A percentile compares a stretch with the other conserved stretches of the same genome.
These are phyloP conservation scores for Bhutanitis thaidina DNA, from an alignment of 2,888 invertebrate species.

Conservation along the genomic window DNA sequence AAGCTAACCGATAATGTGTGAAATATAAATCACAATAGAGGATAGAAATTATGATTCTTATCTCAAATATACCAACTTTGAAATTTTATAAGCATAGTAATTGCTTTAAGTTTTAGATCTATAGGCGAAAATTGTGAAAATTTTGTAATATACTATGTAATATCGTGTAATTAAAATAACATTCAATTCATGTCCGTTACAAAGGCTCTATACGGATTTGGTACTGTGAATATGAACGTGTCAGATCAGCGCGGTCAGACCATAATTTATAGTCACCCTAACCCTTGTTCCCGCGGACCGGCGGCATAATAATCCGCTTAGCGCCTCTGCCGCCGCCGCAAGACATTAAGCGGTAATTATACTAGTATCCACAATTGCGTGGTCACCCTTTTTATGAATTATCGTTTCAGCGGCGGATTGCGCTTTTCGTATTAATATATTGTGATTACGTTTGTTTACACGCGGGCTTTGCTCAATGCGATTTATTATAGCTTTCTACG, in stretches of 20 bases:
- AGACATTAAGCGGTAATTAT: slow-evolving; percentile 53
- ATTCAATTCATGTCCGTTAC: not conserved
- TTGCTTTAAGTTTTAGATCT: too few relatives aligned
- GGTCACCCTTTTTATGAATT: slow-evolving; percentile 38
- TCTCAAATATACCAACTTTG: too few relatives aligned
- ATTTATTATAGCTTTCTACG: slow-evolving; percentile 2
- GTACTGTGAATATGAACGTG: slow-evolving; percentile 5
- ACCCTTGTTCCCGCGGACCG: slow-evolving; percentile 31
- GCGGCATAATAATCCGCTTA: slow-evolving; percentile 47
- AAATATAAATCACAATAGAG: too few relatives aligned
- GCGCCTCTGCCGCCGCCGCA: slow-evolving; percentile 30
- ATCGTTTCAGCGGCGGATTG: slow-evolving; percentile 18
- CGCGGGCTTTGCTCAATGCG: slow-evolving; percentile 3
- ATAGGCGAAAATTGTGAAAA: too few relatives aligned
- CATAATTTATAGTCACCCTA: slow-evolving; percentile 29
- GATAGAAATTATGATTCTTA: too few relatives aligned
- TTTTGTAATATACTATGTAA: too few relatives aligned
- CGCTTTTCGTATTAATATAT: slow-evolving; percentile 14
- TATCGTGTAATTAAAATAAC: not conserved
- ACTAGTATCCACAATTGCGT: slow-evolving; percentile 31
- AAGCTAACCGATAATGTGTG: too few relatives aligned
- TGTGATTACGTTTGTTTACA: slow-evolving; percentile 7
- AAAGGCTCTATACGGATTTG: not conserved
- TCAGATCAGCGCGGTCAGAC: slow-evolving; percentile 10
- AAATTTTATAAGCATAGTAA: too few relatives aligned